A percentile compares a stretch with the other conserved stretches of the same genome.
phyloP scores from a whole-genome alignment of 1,140 invertebrate species.

The Calosoma granatense region DNA sequence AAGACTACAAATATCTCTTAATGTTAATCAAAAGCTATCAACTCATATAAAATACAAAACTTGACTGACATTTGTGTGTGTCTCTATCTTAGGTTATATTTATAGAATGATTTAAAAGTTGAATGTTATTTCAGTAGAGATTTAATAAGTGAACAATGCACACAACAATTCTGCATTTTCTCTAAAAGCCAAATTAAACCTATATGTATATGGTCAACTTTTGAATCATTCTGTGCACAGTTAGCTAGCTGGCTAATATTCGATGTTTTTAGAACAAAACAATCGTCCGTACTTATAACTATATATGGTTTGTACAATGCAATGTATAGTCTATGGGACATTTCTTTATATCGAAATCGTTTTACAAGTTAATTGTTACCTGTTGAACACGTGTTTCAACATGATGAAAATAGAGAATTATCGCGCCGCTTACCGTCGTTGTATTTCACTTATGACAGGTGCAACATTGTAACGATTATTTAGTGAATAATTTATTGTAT shows the following conservation, averaged over 20 bases:
- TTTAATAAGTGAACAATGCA: not conserved
- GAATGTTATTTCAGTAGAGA: not conserved
- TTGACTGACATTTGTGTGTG: no score
- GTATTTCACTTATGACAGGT: not conserved
- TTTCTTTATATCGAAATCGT: not conserved
- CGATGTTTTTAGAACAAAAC: not conserved
- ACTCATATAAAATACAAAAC: no score
- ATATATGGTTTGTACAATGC: not conserved
- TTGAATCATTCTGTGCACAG: not conserved
- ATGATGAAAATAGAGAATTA: no score
- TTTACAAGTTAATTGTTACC: not conserved
- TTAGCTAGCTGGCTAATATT: not conserved
- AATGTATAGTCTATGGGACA: not conserved
- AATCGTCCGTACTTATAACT: slow-evolving; percentile 5
- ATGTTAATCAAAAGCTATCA: no score
- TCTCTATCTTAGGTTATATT: no score
- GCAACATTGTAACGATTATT: not conserved
- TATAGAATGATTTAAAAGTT: not conserved
- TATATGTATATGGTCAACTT: not conserved
- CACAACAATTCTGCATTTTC: no score
- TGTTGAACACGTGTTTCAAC: no score
- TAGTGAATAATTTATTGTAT: not conserved
- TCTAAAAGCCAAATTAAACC: no score
- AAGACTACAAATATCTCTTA: no score
- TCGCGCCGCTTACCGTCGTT: no score